Evolutionary conservation across 30 jellyfish, hydroid and myxozoan genomes (phyloP).

Genomic region (Hydra vulgaris): DNA sequence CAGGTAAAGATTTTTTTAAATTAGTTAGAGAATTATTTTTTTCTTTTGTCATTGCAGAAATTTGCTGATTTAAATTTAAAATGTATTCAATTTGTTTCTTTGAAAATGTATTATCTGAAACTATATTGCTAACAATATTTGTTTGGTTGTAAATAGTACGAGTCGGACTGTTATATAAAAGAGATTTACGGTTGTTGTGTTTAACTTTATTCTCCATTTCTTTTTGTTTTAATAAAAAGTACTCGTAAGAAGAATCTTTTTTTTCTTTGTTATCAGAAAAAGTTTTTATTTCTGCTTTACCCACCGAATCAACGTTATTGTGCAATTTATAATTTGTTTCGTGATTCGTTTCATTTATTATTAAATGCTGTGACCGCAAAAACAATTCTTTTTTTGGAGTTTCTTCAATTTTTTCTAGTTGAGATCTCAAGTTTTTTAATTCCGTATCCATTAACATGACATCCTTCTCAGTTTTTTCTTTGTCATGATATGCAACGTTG

Average conservation of each 20-base stretch:
- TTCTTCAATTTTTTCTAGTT: neutral
- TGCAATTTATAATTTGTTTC: too few relatives aligned
- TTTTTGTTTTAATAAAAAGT: constrained; percentile 17
- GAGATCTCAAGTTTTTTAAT: constrained; percentile 22
- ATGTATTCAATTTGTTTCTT: constrained; percentile 16
- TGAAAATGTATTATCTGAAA: neutral
- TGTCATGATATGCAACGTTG: constrained; percentile 28
- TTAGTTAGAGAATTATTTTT: constrained; percentile 2
- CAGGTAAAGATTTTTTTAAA: neutral
- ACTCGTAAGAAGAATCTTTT: constrained; percentile 2
- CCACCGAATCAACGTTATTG: neutral
- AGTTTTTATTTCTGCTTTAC: neutral
- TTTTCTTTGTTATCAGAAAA: neutral
- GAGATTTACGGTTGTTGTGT: neutral
- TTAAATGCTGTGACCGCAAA: neutral
- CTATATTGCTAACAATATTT: neutral
- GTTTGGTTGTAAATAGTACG: neutral
- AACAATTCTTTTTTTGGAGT: neutral
- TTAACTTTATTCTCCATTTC: constrained; percentile 10
- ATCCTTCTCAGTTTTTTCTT: constrained; percentile 22
- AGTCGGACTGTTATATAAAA: neutral
- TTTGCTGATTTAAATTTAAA: constrained; percentile 1
- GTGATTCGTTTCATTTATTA: neutral
- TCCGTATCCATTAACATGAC: constrained; percentile 27
- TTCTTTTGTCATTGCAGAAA: constrained; percentile 14